Evolutionary conservation across 2,113 vertebrate genomes (phyloP).

Genomic region (Triplophysa siluroides): DNA sequence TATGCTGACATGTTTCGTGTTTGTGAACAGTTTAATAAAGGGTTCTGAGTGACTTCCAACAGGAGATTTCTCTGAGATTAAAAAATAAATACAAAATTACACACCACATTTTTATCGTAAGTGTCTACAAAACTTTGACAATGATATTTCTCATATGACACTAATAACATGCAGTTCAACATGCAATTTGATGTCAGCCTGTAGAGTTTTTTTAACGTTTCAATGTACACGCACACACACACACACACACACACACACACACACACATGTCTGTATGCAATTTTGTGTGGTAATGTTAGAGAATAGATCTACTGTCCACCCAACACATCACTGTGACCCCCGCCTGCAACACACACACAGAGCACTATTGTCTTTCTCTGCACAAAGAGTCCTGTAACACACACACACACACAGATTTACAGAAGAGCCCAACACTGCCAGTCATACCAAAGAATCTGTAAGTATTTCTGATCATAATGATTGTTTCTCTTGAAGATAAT

Average conservation of each 20-base stretch:
- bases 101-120: no score
- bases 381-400: constrained; percentile 48
- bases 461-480: constrained; percentile 23
- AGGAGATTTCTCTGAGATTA: no score
- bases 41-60: no score
- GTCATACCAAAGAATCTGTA: constrained; percentile 16
- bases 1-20: no score
- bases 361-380: constrained; percentile 47
- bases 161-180: no score
- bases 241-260: neutral
- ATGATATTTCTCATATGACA: no score
- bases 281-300: constrained; percentile 39
- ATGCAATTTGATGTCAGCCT: no score
- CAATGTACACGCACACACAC: no score
- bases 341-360: constrained; percentile 21
- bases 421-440: constrained; percentile 24
- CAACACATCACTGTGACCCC: constrained; percentile 16
- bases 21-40: no score
- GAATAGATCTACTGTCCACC: constrained; percentile 49
- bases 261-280: constrained; percentile 35
- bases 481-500: constrained; percentile 24
- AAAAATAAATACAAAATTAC: no score
- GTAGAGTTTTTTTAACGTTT: no score
- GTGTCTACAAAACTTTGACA: no score
- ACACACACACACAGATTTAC: constrained; percentile 26